phyloP scores from a whole-genome alignment of 2,797 vertebrate species.

The Micropoecilia bifurca region DNA sequence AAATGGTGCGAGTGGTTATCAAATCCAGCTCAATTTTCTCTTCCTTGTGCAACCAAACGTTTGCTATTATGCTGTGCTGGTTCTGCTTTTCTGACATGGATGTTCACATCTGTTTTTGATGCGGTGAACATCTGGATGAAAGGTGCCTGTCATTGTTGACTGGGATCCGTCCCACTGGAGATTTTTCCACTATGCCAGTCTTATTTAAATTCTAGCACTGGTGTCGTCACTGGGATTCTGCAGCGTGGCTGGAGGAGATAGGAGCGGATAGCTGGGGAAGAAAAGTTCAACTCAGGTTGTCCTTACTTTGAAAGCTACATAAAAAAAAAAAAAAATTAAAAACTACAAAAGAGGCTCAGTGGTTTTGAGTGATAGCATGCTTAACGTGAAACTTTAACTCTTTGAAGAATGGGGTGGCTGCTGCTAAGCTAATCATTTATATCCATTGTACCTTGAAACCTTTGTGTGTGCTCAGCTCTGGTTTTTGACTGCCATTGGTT shows the following conservation, averaged over 20 bases:
- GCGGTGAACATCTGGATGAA: constrained; percentile 27
- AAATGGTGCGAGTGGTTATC: constrained; percentile 27
- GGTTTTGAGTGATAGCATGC: constrained; percentile 55
- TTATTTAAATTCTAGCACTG: constrained; percentile 27
- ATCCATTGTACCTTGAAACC: neutral
- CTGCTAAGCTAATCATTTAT: constrained; percentile 43
- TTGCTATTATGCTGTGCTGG: constrained; percentile 13
- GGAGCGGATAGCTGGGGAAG: constrained; percentile 10
- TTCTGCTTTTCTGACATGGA: neutral
- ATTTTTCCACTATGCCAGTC: constrained; percentile 19
- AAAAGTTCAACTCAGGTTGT: constrained; percentile 55
- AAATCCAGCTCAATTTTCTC: constrained; percentile 33
- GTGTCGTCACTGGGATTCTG: constrained; percentile 29
- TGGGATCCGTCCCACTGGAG: neutral
- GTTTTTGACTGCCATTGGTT: neutral
- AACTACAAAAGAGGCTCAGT: constrained; percentile 36
- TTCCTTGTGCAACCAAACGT: constrained; percentile 42
- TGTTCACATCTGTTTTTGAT: constrained; percentile 34
- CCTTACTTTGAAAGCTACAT: constrained; percentile 32
- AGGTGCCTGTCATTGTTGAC: constrained; percentile 5
- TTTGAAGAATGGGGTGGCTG: constrained; percentile 42
- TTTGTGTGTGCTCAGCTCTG: neutral
- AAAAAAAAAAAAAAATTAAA: constrained; percentile 9
- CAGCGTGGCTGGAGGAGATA: constrained; percentile 24
- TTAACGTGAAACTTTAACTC: constrained; percentile 46